Evolutionary conservation across 2,888 invertebrate genomes (phyloP), one percentile per base, ranked within the genome.

Genomic region (Pachydiplax longipennis): DNA sequence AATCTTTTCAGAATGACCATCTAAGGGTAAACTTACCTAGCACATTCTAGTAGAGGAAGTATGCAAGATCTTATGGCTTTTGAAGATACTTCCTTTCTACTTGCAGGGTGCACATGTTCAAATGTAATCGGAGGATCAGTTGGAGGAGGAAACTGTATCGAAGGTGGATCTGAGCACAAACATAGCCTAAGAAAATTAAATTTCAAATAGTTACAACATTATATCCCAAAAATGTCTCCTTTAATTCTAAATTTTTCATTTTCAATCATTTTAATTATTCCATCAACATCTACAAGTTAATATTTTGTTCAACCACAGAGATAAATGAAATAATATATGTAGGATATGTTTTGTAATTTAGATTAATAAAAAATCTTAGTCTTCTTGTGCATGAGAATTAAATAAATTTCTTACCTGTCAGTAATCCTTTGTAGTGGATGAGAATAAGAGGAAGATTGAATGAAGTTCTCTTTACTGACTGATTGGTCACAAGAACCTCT

Each of bases 101-200:
- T 93, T 15, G 95, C 93, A 92, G 92, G 93, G 1, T 94, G 93
- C 13, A 93, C 92, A 3, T 94, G 93, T 81, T 95, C 93, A 91
- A 93, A 93, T 6, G 94, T 94, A 1, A 95, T 93, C 12, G 94
- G 93, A 8, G 95, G 94, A 31, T 94, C 94, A 65, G 94, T 93
- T 37, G 94, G 93, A 58, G 93, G 93, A 31, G 96, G 93, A 1
- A 93, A 91, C 0, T 97, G 97, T 0, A 96, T 95, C 0, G 94
- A 93, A 91, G 95, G 93, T 0, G 96, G 96, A 90, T 94, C 94
- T 92, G 97, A 97, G 92, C 97, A 97, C 0, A 95, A 95, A n/a
- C 93, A 93, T n/a, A 97, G 93, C 92, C 96, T 93, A 90, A 92
- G 92, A 61, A 35, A 91, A 48, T 91, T 73, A 1, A 73, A 73